Percentiles rank a stretch among this genome's conserved stretches.
These are phyloP conservation scores for Pogonognathellus flavescens DNA, from an alignment of 1,140 invertebrate genomes.

Conservation along the genomic window DNA sequence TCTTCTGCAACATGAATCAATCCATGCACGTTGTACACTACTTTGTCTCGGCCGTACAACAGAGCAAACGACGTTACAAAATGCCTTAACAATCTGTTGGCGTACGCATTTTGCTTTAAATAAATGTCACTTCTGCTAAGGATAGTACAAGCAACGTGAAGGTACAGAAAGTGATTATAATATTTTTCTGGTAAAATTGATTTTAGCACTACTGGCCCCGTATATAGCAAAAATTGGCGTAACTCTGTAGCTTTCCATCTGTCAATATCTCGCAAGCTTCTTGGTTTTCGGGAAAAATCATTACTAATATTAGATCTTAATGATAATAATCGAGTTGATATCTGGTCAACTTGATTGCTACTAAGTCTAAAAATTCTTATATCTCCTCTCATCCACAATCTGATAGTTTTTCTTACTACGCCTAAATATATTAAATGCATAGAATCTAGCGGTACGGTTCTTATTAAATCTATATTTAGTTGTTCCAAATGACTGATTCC, in stretches of 20 bases:
- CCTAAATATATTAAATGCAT: constrained; percentile 41
- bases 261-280: constrained; percentile 68
- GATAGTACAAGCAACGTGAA: constrained; percentile 68
- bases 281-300: constrained; percentile 70
- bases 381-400: neutral
- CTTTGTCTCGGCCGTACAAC: constrained; percentile 66
- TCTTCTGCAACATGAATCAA: constrained; percentile 59
- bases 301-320: constrained; percentile 13
- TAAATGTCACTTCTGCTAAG: constrained; percentile 14
- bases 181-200: constrained; percentile 66
- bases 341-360: neutral
- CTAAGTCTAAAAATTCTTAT: neutral
- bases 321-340: neutral
- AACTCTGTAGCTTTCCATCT: constrained; percentile 73
- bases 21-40: constrained; percentile 69
- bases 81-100: constrained; percentile 65
- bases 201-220: constrained; percentile 70
- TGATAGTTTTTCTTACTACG: constrained; percentile 32
- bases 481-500: neutral
- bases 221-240: constrained; percentile 71
- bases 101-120: constrained; percentile 59
- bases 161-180: constrained; percentile 69
- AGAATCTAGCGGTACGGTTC: neutral
- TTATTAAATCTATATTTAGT: neutral
- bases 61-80: constrained; percentile 67